phyloP scores from a whole-genome alignment of 2,888 invertebrate species.

The Bimastos eiseni region DNA sequence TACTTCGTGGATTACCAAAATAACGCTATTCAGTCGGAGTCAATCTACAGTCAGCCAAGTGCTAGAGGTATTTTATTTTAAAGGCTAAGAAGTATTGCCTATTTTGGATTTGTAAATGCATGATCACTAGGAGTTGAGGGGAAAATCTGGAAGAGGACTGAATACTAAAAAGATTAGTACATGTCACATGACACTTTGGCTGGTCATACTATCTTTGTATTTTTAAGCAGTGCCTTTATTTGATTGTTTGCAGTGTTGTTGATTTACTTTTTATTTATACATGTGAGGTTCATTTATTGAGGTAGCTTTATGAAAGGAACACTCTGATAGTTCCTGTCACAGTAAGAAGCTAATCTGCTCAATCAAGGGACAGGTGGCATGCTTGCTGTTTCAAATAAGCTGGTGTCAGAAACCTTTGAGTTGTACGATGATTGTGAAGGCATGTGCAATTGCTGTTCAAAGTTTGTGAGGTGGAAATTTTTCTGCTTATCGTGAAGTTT shows the following conservation, averaged over 20 bases:
- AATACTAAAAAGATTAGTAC: not conserved
- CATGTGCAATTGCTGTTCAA: not conserved
- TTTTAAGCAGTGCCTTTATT: not conserved
- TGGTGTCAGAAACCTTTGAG: not conserved
- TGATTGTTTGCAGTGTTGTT: not conserved
- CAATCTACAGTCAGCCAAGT: slow-evolving; percentile 10
- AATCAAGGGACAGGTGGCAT: not conserved
- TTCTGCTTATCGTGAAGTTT: not conserved
- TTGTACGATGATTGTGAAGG: not conserved
- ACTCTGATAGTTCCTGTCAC: not conserved
- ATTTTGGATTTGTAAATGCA: not conserved
- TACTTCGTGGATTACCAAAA: slow-evolving; percentile 71
- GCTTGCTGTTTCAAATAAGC: not conserved
- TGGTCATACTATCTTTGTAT: not conserved
- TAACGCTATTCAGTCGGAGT: not conserved
- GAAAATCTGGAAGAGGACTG: not conserved
- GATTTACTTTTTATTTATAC: not conserved
- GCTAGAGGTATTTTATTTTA: not conserved
- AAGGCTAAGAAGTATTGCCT: not conserved
- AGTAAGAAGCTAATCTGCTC: not conserved
- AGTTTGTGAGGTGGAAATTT: not conserved
- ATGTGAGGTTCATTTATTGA: not conserved
- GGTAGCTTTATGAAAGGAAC: not conserved
- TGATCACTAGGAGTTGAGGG: not conserved
- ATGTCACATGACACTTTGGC: not conserved